Evolutionary conservation across 2,113 vertebrate species (phyloP).

Genomic region (Sylvicapra grimmia): DNA sequence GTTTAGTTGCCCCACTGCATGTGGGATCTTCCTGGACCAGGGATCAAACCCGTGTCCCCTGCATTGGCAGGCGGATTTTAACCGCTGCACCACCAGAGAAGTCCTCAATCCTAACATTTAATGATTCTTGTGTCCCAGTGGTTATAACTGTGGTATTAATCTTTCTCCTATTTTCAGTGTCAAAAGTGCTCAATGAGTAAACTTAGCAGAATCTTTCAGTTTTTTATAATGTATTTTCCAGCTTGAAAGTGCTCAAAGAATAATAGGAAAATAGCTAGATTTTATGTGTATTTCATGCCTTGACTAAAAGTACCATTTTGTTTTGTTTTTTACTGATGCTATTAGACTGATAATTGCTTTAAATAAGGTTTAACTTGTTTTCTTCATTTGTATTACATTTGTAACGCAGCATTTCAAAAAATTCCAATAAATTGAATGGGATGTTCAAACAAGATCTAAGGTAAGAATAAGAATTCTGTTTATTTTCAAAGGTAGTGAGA

Average conservation of each 20-base stretch:
- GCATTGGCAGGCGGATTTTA: background rate
- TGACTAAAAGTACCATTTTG: background rate
- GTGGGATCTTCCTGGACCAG: background rate
- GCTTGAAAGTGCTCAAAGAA: background rate
- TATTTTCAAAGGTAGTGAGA: background rate
- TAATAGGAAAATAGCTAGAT: background rate
- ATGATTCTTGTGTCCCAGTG: background rate
- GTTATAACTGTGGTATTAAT: background rate
- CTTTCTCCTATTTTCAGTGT: background rate
- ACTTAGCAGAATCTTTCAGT: background rate
- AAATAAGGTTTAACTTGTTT: background rate
- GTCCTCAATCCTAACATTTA: background rate
- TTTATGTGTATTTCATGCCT: background rate
- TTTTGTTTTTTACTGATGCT: background rate
- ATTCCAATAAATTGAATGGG: background rate
- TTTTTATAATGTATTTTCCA: background rate
- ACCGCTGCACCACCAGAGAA: fast-evolving
- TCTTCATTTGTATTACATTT: background rate
- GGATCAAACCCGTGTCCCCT: background rate
- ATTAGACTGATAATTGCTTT: background rate
- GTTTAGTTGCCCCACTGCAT: too few species aligned
- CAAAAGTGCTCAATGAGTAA: background rate
- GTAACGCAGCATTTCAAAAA: background rate
- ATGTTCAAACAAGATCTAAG: background rate
- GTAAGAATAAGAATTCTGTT: background rate